These are phyloP conservation scores for Lutraria lutraria DNA, from an alignment of 2,888 invertebrate species.

Conservation along the genomic window DNA sequence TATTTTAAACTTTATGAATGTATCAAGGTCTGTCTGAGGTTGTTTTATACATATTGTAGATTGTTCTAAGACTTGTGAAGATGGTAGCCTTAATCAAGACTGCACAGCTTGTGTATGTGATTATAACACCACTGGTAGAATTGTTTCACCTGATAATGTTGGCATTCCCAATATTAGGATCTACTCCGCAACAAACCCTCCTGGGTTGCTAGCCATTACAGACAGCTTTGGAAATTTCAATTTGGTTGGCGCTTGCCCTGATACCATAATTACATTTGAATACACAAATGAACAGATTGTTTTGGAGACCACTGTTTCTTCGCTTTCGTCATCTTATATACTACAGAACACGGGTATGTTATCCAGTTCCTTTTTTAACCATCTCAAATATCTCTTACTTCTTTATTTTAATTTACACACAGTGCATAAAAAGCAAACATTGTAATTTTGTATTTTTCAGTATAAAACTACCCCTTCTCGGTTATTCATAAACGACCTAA, in stretches of 20 bases:
- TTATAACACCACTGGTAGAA: background rate
- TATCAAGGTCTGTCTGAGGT: background rate
- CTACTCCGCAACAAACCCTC: no score
- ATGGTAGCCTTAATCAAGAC: background rate
- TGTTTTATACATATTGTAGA: background rate
- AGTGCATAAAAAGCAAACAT: background rate
- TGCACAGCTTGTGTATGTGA: background rate
- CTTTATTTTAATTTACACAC: background rate
- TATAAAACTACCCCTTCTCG: background rate
- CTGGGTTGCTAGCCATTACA: background rate
- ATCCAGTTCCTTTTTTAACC: background rate
- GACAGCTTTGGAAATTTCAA: background rate
- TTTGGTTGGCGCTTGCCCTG: background rate
- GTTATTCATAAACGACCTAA: background rate
- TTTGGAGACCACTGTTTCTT: background rate
- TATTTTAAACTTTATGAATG: background rate
- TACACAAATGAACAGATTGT: background rate
- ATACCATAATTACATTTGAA: no score
- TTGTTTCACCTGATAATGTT: background rate
- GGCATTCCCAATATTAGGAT: background rate
- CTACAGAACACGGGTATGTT: background rate
- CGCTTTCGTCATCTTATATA: background rate
- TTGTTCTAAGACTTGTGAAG: background rate
- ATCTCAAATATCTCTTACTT: background rate
- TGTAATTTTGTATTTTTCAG: background rate